Conservation (phyloP, 2,797 vertebrate species). For the Phrynocephalus vlangalii region DNA sequence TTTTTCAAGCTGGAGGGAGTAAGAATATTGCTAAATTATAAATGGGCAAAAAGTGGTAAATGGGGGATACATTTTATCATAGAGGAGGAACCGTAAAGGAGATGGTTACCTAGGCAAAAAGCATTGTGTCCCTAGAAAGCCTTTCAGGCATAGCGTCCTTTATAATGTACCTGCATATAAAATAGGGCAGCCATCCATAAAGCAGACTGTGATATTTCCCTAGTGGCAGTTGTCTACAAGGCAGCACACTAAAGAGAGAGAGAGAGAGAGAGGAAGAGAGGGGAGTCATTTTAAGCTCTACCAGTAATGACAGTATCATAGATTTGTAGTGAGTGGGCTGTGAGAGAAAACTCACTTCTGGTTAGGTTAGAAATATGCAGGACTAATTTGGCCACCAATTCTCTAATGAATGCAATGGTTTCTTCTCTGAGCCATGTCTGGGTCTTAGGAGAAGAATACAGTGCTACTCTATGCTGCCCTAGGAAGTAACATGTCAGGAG, state of each 20-base stretch:
- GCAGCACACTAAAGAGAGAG: constrained; percentile 48
- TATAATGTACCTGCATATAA: constrained; percentile 69
- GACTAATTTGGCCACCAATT: constrained; percentile 64
- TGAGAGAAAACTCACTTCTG: constrained; percentile 52
- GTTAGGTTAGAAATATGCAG: constrained; percentile 62
- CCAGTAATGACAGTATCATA: constrained; percentile 63
- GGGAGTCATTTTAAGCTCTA: constrained; percentile 54
- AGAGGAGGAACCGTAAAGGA: constrained; percentile 56
- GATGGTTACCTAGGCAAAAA: constrained; percentile 55
- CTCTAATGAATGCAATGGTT: constrained; percentile 66
- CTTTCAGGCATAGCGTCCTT: constrained; percentile 63
- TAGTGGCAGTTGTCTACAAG: constrained; percentile 66
- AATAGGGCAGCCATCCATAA: constrained; percentile 69
- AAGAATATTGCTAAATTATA: constrained; percentile 67
- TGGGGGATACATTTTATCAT: constrained; percentile 46
- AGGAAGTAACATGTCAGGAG: constrained; percentile 54
- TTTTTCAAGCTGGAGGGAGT: constrained; percentile 64
- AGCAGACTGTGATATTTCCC: constrained; percentile 70
- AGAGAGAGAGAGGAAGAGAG: constrained; percentile 40
- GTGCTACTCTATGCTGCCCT: background rate
- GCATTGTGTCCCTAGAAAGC: constrained; percentile 50
- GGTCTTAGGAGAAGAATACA: constrained; percentile 57
- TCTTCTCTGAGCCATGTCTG: constrained; percentile 54
- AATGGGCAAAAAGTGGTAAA: constrained; percentile 63
- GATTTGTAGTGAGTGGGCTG: constrained; percentile 59